Conservation (phyloP, 2,113 vertebrate species). For the Silurus meridionalis region DNA sequence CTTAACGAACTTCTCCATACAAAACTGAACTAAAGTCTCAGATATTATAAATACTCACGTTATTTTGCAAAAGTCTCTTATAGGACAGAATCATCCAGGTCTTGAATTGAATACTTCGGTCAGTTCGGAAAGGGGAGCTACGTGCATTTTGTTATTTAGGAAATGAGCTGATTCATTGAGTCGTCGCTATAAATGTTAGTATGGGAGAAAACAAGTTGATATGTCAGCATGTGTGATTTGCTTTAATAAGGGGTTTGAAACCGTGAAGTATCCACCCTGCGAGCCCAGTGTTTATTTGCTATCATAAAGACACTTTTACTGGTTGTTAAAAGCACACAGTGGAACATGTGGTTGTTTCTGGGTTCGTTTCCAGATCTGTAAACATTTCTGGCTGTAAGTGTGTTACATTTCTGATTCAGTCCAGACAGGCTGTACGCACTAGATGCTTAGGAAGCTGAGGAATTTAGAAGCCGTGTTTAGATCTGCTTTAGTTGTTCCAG, state of each 20-base stretch:
- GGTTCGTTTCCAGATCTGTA: slow-evolving; percentile 16
- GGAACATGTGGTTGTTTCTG: slow-evolving; percentile 11
- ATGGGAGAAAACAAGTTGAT: neutral
- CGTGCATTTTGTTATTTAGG: neutral
- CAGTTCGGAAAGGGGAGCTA: neutral
- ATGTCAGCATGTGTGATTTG: slow-evolving; percentile 9
- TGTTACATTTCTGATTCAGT: neutral
- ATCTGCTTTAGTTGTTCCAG: neutral
- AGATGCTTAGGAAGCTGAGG: neutral
- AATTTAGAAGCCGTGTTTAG: neutral
- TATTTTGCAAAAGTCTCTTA: neutral
- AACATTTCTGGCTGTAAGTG: slow-evolving; percentile 7
- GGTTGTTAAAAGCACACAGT: slow-evolving; percentile 21
- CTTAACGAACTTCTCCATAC: neutral
- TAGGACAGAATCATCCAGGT: neutral
- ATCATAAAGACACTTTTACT: slow-evolving; percentile 21
- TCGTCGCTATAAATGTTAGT: neutral
- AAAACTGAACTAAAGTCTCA: neutral
- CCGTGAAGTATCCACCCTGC: neutral
- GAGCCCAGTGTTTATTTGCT: slow-evolving; percentile 15
- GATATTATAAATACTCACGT: too few relatives aligned
- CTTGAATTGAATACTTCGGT: neutral
- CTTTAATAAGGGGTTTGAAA: neutral
- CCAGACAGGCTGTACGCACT: neutral
- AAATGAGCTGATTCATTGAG: neutral